A percentile compares a stretch with the other conserved stretches of the same genome.
phyloP scores from a whole-genome alignment of 2,113 vertebrate genomes.

The Nothocercus julius region DNA sequence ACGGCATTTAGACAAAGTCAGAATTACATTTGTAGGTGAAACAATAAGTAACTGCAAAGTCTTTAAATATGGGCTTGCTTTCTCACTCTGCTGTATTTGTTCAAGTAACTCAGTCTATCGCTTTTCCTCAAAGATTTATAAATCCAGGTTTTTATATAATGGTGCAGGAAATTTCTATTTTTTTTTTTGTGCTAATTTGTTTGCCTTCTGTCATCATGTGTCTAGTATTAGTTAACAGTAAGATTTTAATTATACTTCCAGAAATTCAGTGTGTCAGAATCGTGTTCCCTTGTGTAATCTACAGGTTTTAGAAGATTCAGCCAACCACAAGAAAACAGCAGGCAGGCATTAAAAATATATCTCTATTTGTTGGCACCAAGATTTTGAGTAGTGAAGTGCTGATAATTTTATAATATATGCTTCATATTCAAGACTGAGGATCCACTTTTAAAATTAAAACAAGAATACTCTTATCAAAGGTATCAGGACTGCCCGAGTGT shows the following conservation, averaged over 20 bases:
- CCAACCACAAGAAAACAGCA: neutral
- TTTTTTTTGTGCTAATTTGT: neutral
- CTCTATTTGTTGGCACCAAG: conserved; percentile 5
- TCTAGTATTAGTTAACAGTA: neutral
- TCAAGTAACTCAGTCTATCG: neutral
- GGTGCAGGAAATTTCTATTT: neutral
- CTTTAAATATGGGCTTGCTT: neutral
- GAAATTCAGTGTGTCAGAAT: neutral
- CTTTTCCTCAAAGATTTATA: neutral
- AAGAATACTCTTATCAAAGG: conserved; percentile 76
- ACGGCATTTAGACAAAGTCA: conserved; percentile 57
- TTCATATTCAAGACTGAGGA: conserved; percentile 47
- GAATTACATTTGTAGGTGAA: conserved; percentile 39
- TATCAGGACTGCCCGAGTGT: conserved; percentile 76
- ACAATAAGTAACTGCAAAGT: conserved; percentile 27
- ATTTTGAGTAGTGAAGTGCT: conserved; percentile 35
- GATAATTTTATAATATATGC: conserved; percentile 50
- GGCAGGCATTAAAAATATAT: neutral
- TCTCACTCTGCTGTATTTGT: neutral
- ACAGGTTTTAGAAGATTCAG: neutral
- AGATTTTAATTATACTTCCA: neutral
- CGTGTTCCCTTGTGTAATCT: neutral
- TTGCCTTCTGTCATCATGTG: neutral
- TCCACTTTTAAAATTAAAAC: conserved; percentile 61
- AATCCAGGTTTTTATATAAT: neutral